Evolutionary conservation across 2,113 vertebrate genomes (phyloP).

Genomic region (Erythrocebus patas): DNA sequence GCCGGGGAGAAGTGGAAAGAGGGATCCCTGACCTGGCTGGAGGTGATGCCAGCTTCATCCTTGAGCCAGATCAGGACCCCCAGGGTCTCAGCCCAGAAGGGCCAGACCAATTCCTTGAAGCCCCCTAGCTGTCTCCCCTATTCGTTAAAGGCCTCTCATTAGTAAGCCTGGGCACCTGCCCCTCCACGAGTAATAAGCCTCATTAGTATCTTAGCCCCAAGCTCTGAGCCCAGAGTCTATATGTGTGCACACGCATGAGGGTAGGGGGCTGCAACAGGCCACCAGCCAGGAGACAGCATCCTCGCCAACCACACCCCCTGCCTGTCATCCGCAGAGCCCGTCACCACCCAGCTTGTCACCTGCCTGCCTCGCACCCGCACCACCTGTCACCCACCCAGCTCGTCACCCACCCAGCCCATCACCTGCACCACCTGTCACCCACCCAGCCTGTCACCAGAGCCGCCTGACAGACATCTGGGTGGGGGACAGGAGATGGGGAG

Average conservation of each 20-base stretch:
- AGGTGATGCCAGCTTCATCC: not conserved
- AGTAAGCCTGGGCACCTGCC: conserved; percentile 84
- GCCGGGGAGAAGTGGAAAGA: not conserved
- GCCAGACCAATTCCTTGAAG: conserved; percentile 52
- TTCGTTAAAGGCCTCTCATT: conserved; percentile 84
- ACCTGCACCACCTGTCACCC: conserved; percentile 79
- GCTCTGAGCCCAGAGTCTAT: conserved; percentile 70
- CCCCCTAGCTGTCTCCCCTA: conserved; percentile 58
- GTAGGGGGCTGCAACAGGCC: conserved; percentile 69
- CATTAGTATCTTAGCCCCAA: conserved; percentile 76
- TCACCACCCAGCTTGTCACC: conserved; percentile 78
- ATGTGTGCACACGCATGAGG: conserved; percentile 33
- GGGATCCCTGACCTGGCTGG: not conserved
- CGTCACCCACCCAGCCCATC: conserved; percentile 76
- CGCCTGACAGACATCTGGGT: conserved; percentile 70
- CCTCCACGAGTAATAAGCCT: conserved; percentile 82
- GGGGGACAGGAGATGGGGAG: conserved; percentile 56
- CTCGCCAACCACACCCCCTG: conserved; percentile 74
- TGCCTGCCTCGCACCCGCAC: conserved; percentile 75
- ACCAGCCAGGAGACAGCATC: conserved; percentile 75
- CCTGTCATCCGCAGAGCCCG: conserved; percentile 73
- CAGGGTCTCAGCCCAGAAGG: conserved; percentile 38
- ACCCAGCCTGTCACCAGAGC: conserved; percentile 70
- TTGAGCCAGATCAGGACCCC: conserved; percentile 13
- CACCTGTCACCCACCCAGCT: conserved; percentile 79